phyloP scores from a whole-genome alignment of 2,113 vertebrate genomes.

The Solea senegalensis region DNA sequence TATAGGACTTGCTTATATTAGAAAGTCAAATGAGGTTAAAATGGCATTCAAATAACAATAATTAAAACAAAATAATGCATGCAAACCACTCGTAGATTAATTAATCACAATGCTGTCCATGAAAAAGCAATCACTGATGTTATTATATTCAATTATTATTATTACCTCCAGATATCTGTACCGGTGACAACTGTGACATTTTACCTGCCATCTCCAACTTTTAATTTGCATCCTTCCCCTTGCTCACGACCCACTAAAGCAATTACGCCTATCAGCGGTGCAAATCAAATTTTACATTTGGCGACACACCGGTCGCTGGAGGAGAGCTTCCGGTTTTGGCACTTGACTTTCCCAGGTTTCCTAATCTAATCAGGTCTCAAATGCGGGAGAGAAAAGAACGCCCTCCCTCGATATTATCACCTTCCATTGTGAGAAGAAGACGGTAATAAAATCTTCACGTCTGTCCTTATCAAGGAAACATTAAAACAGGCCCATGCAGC shows the following conservation, averaged over 20 bases:
- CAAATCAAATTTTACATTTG: slow-evolving; percentile 63
- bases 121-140: neutral
- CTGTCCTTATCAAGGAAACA: no score
- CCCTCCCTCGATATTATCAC: slow-evolving; percentile 35
- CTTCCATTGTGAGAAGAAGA: slow-evolving; percentile 6
- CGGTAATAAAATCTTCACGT: slow-evolving; percentile 15
- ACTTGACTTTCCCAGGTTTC: slow-evolving; percentile 61
- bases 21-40: no score
- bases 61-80: neutral
- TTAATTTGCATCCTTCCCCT: slow-evolving; percentile 24
- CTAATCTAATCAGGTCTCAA: slow-evolving; percentile 52
- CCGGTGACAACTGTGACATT: slow-evolving; percentile 29
- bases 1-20: no score
- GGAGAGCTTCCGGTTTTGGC: slow-evolving; percentile 54
- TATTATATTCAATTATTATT: slow-evolving; percentile 25
- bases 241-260: slow-evolving; percentile 45
- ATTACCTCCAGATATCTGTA: slow-evolving; percentile 16
- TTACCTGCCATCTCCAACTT: slow-evolving; percentile 44
- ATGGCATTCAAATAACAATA: neutral
- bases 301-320: slow-evolving; percentile 49
- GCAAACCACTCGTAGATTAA: neutral
- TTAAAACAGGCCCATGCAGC: no score
- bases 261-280: slow-evolving; percentile 68
- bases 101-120: neutral
- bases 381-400: slow-evolving; percentile 10